Percentiles rank a stretch among this genome's conserved stretches.
Conservation (phyloP, 2,888 invertebrate species). For the Dyspetes luteomarginatus region DNA sequence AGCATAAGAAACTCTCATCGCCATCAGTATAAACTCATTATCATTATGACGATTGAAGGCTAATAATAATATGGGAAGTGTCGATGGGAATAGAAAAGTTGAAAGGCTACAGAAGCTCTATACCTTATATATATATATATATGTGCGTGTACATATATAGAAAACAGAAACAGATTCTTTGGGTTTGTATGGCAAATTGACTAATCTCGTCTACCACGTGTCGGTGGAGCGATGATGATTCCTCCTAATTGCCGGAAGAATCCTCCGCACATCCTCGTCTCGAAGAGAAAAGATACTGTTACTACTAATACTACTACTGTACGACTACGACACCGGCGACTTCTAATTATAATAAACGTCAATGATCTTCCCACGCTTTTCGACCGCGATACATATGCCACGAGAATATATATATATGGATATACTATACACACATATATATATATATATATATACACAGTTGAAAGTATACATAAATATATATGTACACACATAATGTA, state of each 20-base stretch:
- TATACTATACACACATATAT: not conserved
- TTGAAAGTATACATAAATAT: not conserved
- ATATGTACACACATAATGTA: conserved; percentile 18
- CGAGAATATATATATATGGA: conserved; percentile 34
- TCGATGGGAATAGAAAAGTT: conserved; percentile 16
- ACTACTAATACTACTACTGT: conserved; percentile 36
- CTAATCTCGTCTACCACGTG: conserved; percentile 43
- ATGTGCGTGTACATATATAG: not conserved
- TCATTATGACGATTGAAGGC: conserved; percentile 22
- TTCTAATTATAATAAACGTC: conserved; percentile 70
- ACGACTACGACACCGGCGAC: conserved; percentile 37
- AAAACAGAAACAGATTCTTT: conserved; percentile 1
- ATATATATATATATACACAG: not conserved
- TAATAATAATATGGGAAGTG: conserved; percentile 42
- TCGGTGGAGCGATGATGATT: conserved; percentile 38
- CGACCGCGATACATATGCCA: conserved; percentile 67
- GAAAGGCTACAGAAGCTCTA: not conserved
- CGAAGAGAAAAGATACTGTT: conserved; percentile 49
- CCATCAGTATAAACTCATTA: not conserved
- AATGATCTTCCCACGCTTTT: conserved; percentile 70
- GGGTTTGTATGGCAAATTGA: conserved; percentile 36
- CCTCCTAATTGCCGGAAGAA: conserved; percentile 70
- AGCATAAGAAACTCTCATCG: not conserved
- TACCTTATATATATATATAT: not conserved
- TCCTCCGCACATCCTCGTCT: conserved; percentile 68